These are phyloP conservation scores for Corythaixoides concolor DNA, from an alignment of 2,113 vertebrate species.

Conservation along the genomic window DNA sequence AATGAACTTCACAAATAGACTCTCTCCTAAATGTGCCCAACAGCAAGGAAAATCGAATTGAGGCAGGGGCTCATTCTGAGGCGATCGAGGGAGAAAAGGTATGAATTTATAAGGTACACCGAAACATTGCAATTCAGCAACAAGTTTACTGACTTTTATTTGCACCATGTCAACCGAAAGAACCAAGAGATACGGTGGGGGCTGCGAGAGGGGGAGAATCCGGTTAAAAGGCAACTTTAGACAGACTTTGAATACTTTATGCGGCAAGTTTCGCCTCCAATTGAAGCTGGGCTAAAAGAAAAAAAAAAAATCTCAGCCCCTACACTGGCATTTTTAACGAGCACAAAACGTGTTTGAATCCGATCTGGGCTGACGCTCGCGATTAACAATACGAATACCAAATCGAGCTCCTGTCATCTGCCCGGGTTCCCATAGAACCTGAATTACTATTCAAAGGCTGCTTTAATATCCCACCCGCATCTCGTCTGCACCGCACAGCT, in stretches of 20 bases:
- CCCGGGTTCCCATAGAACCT: conserved; percentile 94
- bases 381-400: conserved; percentile 72
- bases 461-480: conserved; percentile 94
- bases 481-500: conserved; percentile 83
- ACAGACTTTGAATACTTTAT: conserved; percentile 86
- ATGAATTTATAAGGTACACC: conserved; percentile 99
- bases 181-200: conserved; percentile 83
- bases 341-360: conserved; percentile 63
- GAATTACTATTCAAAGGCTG: conserved; percentile 88
- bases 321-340: conserved; percentile 56
- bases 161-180: conserved; percentile 90
- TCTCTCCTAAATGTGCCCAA: conserved; percentile 91
- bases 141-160: conserved; percentile 92
- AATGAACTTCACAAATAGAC: conserved; percentile 98
- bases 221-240: conserved; percentile 83
- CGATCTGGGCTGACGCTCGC: conserved; percentile 54
- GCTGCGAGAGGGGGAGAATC: conserved; percentile 68
- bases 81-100: conserved; percentile 91
- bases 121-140: conserved; percentile 96
- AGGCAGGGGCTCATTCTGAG: conserved; percentile 87
- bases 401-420: conserved; percentile 92
- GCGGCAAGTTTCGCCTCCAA: conserved; percentile 76
- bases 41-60: conserved; percentile 98
- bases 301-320: neutral
- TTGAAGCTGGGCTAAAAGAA: conserved; percentile 21